Evolutionary conservation across 1,140 invertebrate genomes (phyloP), one percentile per base, ranked within the genome.

Genomic region (Battus philenor): DNA sequence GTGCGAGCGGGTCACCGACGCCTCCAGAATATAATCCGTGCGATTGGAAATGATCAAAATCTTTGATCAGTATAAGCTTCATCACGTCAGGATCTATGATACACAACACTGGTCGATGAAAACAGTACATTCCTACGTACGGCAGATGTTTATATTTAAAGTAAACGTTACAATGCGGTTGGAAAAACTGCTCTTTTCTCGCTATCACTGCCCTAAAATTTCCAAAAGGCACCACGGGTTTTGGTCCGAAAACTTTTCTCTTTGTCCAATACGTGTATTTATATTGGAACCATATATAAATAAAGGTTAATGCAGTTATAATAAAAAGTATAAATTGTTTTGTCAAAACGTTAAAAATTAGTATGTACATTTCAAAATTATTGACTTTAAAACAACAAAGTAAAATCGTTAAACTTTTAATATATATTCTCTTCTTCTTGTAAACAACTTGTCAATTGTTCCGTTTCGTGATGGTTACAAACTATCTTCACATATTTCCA

Each of bases 41-140:
- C 20, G 89, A 87, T 50, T 87, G 78, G 48, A 90, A 90, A 62
- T 88, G 74, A 31, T 82, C 73, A 52, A 89, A 90, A 65, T 91
- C 88, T 62, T 88, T 90, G 6, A 90, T 83, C 30, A 91, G 60
- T 4, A 91, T 82, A 18, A 78, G 73, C 29, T 89, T 88, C 2
- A 89, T 87, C 20, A 90, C 56, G 20, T 89, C 88, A 2, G 75
- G 72, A 50, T 88, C 87, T 10, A 87, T 66, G 2, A 88, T 54
- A 1, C 82, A 69, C n/a, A 82, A 54, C 12, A 80, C 68, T 2
- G 82, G 81, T 33, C 78, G 68, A 44, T 80, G 55, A 17, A 87
- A 78, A 17, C 80, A 68, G 34, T 86, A 88, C 58, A 86, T 65
- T 9, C 70, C 87, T 12, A 78, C 67, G 34, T 74, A 86, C 1